Evolutionary conservation across 2,113 vertebrate genomes (phyloP).

Genomic region (Ciconia boyciana): DNA sequence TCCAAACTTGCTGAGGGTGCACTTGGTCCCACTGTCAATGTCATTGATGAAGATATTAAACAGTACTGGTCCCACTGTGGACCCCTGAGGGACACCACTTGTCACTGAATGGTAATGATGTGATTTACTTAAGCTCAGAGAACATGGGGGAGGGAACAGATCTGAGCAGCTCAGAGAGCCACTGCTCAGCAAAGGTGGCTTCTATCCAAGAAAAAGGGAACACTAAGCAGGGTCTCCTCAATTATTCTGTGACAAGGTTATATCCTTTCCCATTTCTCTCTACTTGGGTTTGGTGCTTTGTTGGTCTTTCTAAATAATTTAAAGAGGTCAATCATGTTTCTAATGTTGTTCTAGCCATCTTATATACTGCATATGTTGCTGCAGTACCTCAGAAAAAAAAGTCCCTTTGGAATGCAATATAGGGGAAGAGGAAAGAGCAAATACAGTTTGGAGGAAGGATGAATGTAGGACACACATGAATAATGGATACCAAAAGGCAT

Average conservation of each 20-base stretch:
- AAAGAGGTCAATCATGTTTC: neutral
- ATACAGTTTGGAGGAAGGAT: neutral
- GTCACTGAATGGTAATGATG: neutral
- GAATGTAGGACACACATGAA: neutral
- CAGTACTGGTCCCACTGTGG: fast-evolving
- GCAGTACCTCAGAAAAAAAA: neutral
- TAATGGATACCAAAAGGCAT: neutral
- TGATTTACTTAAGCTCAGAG: neutral
- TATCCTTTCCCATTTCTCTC: neutral
- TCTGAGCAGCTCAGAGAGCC: neutral
- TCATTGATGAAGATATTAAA: neutral
- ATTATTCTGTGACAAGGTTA: neutral
- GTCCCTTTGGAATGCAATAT: neutral
- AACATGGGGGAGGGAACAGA: neutral
- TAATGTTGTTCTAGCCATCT: neutral
- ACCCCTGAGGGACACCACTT: neutral
- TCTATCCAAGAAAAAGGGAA: neutral
- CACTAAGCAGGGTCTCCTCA: neutral
- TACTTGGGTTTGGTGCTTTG: neutral
- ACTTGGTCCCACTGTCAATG: fast-evolving
- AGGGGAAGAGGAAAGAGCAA: neutral
- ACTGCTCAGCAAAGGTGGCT: neutral
- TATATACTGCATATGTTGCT: neutral
- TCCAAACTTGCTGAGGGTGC: no score
- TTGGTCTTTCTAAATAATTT: neutral